Percentiles rank a stretch among this genome's conserved stretches.
Evolutionary conservation across 2,797 vertebrate species (phyloP).

Genomic region (Darevskia mixta): DNA sequence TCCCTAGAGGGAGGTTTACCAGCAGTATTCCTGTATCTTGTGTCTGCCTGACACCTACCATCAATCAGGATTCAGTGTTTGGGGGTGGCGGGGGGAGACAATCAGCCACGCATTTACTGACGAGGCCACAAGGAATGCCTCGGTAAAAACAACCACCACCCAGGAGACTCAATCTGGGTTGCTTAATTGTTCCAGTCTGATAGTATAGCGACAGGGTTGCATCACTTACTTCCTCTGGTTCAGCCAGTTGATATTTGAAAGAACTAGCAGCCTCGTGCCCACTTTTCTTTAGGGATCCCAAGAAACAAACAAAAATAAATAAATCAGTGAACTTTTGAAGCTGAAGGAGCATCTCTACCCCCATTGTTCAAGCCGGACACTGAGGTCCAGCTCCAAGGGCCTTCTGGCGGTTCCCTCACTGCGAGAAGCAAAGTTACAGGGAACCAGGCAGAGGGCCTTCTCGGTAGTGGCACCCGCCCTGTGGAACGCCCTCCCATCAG

Average conservation of each 20-base stretch:
- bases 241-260: neutral
- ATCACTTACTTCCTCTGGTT: neutral
- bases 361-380: no score
- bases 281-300: no score
- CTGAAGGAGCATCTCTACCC: no score
- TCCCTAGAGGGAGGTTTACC: neutral
- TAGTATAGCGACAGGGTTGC: neutral
- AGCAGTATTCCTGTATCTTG: neutral
- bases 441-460: no score
- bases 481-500: no score
- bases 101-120: neutral
- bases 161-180: neutral
- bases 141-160: neutral
- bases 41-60: neutral
- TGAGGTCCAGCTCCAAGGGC: no score
- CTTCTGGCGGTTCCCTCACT: no score
- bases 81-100: neutral
- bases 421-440: no score
- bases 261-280: neutral
- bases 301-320: no score
- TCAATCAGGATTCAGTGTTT: conserved; percentile 2
- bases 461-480: no score
- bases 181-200: neutral
- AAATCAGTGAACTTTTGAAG: no score
- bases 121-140: neutral